Base-by-base conservation (phyloP, 1,140 invertebrate genomes). In the Hetaerina americana region DNA sequence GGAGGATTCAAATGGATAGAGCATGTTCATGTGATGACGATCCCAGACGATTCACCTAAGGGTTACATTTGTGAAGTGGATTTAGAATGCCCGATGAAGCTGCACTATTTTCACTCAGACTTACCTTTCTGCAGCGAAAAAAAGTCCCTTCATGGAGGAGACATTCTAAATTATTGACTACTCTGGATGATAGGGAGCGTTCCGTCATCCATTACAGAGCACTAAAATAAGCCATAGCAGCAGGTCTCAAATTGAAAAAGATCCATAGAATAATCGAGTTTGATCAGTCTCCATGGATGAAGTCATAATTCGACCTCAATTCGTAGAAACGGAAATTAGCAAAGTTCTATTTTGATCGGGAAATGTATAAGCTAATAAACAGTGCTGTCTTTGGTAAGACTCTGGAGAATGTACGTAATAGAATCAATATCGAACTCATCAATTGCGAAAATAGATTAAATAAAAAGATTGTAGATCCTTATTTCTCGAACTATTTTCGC, bases 201-300 rank as follows among this genome's bases (percentile, higher is more conserved):
- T 80, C 79, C 75, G 74, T 79, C 26, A 70, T 78, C 29, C 77
- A 80, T 76, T 77, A 77, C 75, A 31, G 71, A 74, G 77, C 76
- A 72, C 66, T 79, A 25, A 72, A 76, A 72, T 74, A 77, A 71
- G 73, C 68, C 24, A 18, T 78, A 26, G 10, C 72, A 28, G 12
- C 73, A 70, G 77, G 78, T 67, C 28, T 81, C 66, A 75, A 76
- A 74, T 69, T 81, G 25, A 76, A 70, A 68, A 80, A 79, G 76
- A 75, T 80, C 66, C 75, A 81, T 71, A 75, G 75, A 75, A 73
- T 78, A 68, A 67, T 81, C 69, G 71, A 73, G 72, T 81, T 79
- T 75, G 73, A 77, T 26, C 79, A 81, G 73, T 72, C 49, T 67
- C 5, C 71, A 29, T 81, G 78, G 78, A 68, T 81, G 18, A 74